phyloP scores from a whole-genome alignment of 2,888 invertebrate species.

The Graphium colonna region DNA sequence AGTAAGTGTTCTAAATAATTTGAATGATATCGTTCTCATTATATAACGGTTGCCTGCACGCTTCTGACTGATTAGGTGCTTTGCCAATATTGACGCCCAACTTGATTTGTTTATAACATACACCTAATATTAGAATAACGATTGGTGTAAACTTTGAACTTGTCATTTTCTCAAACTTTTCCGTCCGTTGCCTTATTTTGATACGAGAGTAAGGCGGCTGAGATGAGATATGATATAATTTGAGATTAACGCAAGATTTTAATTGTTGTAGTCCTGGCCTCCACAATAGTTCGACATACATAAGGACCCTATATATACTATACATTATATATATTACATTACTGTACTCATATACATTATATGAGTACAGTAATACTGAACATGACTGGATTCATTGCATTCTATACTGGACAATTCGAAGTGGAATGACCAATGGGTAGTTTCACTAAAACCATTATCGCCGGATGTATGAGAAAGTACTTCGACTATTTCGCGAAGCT shows the following conservation, averaged over 20 bases:
- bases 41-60: conserved; percentile 12
- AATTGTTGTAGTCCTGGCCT: not conserved
- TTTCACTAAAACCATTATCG: conserved; percentile 12
- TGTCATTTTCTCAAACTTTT: not conserved
- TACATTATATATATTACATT: no score
- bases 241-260: conserved; percentile 4
- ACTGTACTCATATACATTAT: no score
- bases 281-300: no score
- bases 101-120: conserved; percentile 7
- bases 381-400: conserved; percentile 10
- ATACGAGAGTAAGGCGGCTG: not conserved
- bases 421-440: conserved; percentile 27
- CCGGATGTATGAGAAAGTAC: conserved; percentile 4
- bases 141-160: no score
- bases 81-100: conserved; percentile 14
- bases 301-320: no score
- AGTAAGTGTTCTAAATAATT: conserved; percentile 4
- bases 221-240: not conserved
- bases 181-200: no score
- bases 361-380: no score
- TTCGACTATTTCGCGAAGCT: not conserved
- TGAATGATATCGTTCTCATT: conserved; percentile 14
- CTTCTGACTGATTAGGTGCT: conserved; percentile 14
- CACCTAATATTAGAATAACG: no score
- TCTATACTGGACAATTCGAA: conserved; percentile 12